Conservation (phyloP, 2,888 invertebrate species). For the Drosophila dives region DNA sequence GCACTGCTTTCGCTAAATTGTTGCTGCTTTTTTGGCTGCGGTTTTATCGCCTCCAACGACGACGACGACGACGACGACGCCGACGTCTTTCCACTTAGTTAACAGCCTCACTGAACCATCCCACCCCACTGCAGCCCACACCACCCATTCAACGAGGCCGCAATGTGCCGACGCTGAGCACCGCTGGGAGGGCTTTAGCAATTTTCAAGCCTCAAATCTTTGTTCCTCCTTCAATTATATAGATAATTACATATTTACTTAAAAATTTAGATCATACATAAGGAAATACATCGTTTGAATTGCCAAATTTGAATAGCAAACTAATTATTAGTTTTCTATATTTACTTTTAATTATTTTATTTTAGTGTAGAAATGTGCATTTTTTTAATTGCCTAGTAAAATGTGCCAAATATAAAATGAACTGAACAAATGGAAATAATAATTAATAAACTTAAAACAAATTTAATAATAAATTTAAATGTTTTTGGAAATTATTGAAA, state of each 20-base stretch:
- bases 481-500: not conserved
- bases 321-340: not conserved
- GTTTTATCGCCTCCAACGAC: constrained; percentile 70
- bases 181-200: constrained; percentile 42
- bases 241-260: constrained; percentile 30
- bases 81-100: constrained; percentile 56
- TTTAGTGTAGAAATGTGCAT: not conserved
- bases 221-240: constrained; percentile 34
- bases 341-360: not conserved
- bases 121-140: not conserved
- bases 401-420: not conserved
- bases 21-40: constrained; percentile 64
- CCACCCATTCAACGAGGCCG: not conserved
- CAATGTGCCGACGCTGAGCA: constrained; percentile 3
- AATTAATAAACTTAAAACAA: too few relatives aligned
- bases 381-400: not conserved
- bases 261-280: constrained; percentile 9
- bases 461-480: not conserved
- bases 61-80: constrained; percentile 35
- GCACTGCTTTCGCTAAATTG: constrained; percentile 45
- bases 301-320: not conserved
- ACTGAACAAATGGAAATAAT: not conserved
- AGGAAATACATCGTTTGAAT: not conserved
- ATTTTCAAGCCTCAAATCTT: constrained; percentile 66
- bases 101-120: constrained; percentile 40